Evolutionary conservation across 2,888 invertebrate genomes (phyloP).

Genomic region (Pyrocoelia pectoralis): DNA sequence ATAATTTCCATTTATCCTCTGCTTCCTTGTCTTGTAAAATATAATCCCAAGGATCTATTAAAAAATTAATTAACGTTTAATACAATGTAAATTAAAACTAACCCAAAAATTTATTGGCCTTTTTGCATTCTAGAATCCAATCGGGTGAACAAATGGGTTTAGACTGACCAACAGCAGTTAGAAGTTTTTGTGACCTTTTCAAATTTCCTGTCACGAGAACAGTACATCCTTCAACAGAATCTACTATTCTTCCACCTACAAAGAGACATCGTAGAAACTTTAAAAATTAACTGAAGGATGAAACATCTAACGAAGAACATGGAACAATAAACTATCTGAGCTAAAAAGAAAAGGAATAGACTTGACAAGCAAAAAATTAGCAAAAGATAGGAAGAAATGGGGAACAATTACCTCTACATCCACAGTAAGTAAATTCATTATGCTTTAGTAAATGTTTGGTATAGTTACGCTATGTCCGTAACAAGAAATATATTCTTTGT

Average conservation of each 20-base stretch:
- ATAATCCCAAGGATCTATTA: constrained; percentile 66
- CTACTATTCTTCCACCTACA: constrained; percentile 65
- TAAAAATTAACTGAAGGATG: no score
- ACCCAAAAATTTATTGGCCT: constrained; percentile 54
- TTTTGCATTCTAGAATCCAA: constrained; percentile 54
- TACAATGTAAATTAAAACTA: constrained; percentile 10
- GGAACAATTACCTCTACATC: no score
- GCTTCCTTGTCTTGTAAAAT: constrained; percentile 62
- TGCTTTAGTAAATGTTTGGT: no score
- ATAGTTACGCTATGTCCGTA: no score
- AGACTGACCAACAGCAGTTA: constrained; percentile 67
- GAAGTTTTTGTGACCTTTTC: constrained; percentile 67
- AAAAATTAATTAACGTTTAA: constrained; percentile 13
- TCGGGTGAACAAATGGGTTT: constrained; percentile 65
- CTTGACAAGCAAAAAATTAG: no score
- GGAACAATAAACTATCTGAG: no score
- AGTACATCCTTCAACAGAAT: constrained; percentile 59
- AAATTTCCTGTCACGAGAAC: constrained; percentile 66
- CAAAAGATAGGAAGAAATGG: no score
- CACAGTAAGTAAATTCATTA: no score
- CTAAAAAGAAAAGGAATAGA: no score
- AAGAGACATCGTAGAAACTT: not conserved
- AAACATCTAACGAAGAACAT: no score
- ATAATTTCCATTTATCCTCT: constrained; percentile 64
- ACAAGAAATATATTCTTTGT: no score